Evolutionary conservation across 2,888 invertebrate species (phyloP), one percentile per base, ranked within the genome.

Genomic region (Seira ritae): DNA sequence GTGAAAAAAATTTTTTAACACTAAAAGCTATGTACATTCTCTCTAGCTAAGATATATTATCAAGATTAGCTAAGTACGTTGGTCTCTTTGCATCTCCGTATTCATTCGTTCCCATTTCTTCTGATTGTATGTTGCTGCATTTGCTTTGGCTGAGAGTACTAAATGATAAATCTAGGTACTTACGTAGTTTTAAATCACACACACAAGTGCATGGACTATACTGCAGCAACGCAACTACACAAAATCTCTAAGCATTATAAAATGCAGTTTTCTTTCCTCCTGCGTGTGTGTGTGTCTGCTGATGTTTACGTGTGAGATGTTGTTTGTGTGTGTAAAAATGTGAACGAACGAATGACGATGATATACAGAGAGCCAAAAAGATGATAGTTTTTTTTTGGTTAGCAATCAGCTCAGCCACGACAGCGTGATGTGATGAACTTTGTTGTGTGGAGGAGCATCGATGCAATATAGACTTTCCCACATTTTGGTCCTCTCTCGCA

Each of bases 211-310:
- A 46, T 70, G 42, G 22, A 46, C 46, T 69, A 68, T 37, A 55
- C 1, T 55, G 23, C 23, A 50, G 23, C 22, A 24, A 55, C 15
- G 12, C 3, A 62, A 62, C 60, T 72, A 31, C 60, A 65, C 62
- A 50, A 19, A 62, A 70, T 68, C 17, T 22, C 55, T 8, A 55
- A 55, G 55, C 55, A 15, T 55, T 68, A 73, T 65, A 76, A 82
- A 77, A 71, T 82, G 82, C 82, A 82, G 72, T 55, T 55, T 55
- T 12, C 55, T 55, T 15, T 55, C 55, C 31, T 71, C 68, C 67
- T 79, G 72, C 72, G 71, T 72, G 50, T 20, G 67, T 79, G 37
- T 76, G n/a, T 72, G 46, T 66, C 66, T 66, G 60, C 60, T 60
- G 6, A 65, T 65, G 20, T 65, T 24, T 67, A 67, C 24, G 67